These are phyloP conservation scores for Darevskia nairensis DNA, from an alignment of 2,797 vertebrate genomes.

Conservation along the genomic window DNA sequence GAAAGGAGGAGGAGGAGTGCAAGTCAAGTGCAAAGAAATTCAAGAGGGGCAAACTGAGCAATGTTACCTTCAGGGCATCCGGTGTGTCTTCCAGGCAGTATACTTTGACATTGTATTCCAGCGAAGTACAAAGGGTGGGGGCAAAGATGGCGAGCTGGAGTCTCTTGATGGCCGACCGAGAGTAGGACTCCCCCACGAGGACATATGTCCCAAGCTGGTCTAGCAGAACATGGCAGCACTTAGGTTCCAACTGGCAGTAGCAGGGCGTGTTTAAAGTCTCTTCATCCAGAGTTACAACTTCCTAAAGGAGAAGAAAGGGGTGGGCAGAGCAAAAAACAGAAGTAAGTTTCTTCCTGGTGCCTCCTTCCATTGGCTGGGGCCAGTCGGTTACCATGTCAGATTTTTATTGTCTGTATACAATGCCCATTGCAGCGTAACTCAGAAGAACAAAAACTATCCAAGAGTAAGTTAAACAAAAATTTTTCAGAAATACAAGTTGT, in stretches of 20 bases:
- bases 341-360: neutral
- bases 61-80: slow-evolving; percentile 90
- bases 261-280: slow-evolving; percentile 96
- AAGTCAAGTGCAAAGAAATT: neutral
- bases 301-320: slow-evolving; percentile 74
- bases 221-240: slow-evolving; percentile 92
- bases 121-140: slow-evolving; percentile 90
- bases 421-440: too few species aligned
- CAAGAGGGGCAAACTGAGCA: neutral
- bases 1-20: neutral
- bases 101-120: slow-evolving; percentile 96
- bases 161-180: slow-evolving; percentile 92
- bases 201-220: slow-evolving; percentile 96
- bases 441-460: too few species aligned
- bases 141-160: slow-evolving; percentile 96
- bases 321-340: neutral
- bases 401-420: neutral
- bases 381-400: neutral
- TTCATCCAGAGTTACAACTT: slow-evolving; percentile 95
- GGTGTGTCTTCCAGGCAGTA: slow-evolving; percentile 97
- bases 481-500: too few species aligned
- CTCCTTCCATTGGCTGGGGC: neutral
- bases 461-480: too few species aligned
- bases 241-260: slow-evolving; percentile 96
- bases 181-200: slow-evolving; percentile 94